Percentiles rank a stretch among this genome's conserved stretches.
phyloP scores from a whole-genome alignment of 2,888 invertebrate genomes.

The Erpobdella octoculata region DNA sequence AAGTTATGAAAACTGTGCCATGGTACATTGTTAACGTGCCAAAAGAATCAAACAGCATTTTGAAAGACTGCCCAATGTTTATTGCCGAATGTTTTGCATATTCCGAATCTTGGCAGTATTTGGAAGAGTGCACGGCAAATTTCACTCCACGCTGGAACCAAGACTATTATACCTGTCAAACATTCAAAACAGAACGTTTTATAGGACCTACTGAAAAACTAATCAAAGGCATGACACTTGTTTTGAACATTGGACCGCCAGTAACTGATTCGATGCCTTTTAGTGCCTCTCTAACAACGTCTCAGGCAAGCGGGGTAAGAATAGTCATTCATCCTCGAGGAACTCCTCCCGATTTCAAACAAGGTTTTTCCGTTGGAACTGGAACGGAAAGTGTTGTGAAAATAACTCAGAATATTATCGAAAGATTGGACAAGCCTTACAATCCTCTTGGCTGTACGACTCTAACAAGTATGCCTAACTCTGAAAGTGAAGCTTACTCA shows the following conservation, averaged over 20 bases:
- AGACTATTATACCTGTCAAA: slow-evolving; percentile 15
- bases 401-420: neutral
- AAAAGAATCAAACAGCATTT: neutral
- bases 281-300: slow-evolving; percentile 9
- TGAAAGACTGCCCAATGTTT: neutral
- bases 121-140: neutral
- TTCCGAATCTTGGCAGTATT: neutral
- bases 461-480: neutral
- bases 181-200: slow-evolving; percentile 1
- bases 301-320: neutral
- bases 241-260: slow-evolving; percentile 16
- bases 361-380: slow-evolving; percentile 6
- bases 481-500: neutral
- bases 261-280: neutral
- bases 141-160: neutral
- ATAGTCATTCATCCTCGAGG: slow-evolving; percentile 5
- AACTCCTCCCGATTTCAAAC: neutral
- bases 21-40: neutral
- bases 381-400: slow-evolving; percentile 14
- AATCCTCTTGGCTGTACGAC: neutral
- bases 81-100: slow-evolving; percentile 5
- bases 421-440: neutral
- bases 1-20: neutral
- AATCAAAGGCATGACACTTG: slow-evolving; percentile 10
- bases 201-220: neutral